Base-by-base conservation (phyloP, 2,113 vertebrate genomes). In the Irena cyanogastra region DNA sequence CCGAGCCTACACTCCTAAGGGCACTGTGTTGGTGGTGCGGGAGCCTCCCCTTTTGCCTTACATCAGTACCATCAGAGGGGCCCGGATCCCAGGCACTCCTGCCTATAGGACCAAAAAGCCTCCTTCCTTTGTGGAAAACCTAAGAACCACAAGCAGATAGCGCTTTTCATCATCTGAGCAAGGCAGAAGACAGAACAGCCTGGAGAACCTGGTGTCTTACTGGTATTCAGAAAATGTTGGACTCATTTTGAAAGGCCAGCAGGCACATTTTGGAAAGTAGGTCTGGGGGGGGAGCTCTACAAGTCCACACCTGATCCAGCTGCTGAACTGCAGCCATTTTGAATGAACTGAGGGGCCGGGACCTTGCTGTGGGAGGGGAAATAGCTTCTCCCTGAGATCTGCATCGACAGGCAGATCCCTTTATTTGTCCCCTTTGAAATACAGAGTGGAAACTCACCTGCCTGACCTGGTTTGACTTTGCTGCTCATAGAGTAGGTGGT, bases 21-120 rank as follows among this genome's bases (percentile, higher is more conserved):
- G 95, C 10, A 98, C 97, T 0, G 41, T 53, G 0, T 39, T 98
- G 59, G 83, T 97, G 1, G 47, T 99, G 86, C 95, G 99, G 76
- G 93, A 89, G 16, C 98, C 99, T 4, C 97, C 99, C 5, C 98
- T 99, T 35, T 87, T 99, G 53, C 99, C 99, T 0, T 96, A 98
- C 65, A 81, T 99, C 13, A 96, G 98, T 31, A 69, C 87, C 22
- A 33, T 99, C 94, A 99, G 98, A 95, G 99, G 99, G 37, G 6
- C 97, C 14, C 98, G 99, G 3, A 87, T 99, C 52, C 56, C 42
- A 21, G 98, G 97, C 70, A 98, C 97, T 9, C 66, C 97, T 8
- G 97, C 98, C 45, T 99, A 99, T 85, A 98, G 97, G 95, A 96
- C 97, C 6, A 96, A 96, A 94, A 99, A 95, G n/a, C 97, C 96